Evolutionary conservation across 2,113 vertebrate genomes (phyloP).

Genomic region (Notothenia coriiceps): DNA sequence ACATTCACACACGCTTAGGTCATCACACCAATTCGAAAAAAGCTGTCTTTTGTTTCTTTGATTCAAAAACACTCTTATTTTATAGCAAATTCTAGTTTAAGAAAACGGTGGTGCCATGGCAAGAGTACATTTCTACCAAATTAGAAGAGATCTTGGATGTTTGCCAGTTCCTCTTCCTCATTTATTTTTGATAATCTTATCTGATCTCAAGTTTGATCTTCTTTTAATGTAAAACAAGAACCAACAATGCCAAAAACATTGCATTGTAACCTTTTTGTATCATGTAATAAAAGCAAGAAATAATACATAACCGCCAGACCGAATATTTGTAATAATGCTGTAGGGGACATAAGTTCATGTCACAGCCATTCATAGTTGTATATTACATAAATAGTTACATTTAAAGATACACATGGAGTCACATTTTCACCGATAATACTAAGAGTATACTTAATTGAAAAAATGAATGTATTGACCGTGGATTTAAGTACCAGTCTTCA

Average conservation of each 20-base stretch:
- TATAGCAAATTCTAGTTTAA: neutral
- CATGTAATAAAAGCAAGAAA: neutral
- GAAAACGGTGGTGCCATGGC: neutral
- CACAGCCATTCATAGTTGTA: neutral
- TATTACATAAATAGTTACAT: neutral
- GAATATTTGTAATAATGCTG: neutral
- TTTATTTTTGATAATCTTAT: neutral
- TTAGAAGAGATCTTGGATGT: constrained; percentile 6
- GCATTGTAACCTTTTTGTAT: neutral
- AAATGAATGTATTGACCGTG: neutral
- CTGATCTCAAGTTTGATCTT: neutral
- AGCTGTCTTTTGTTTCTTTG: neutral
- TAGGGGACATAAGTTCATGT: no score
- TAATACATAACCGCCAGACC: neutral
- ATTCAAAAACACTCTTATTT: no score
- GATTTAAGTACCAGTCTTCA: neutral
- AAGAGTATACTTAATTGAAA: neutral
- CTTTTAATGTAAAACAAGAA: neutral
- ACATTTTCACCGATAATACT: neutral
- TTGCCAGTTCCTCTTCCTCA: neutral
- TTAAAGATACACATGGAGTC: neutral
- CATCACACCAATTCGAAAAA: neutral
- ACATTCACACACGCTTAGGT: neutral
- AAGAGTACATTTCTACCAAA: neutral
- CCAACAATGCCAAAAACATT: neutral